Evolutionary conservation across 1,140 invertebrate genomes (phyloP).

Genomic region (Sarcophaga bullata): DNA sequence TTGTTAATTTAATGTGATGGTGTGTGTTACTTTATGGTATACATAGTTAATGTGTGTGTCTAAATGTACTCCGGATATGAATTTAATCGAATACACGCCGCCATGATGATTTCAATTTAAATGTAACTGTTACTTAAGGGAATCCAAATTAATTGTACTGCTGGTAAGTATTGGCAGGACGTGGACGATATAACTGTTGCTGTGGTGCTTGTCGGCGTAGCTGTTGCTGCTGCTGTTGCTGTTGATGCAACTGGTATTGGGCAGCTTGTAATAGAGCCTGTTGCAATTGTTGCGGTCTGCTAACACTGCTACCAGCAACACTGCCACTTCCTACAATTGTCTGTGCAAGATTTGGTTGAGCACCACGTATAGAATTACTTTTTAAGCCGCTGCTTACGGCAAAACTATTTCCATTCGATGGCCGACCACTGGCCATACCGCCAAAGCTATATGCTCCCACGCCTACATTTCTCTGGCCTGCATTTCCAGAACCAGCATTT

Average conservation of each 20-base stretch:
- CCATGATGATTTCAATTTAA: neutral
- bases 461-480: neutral
- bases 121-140: neutral
- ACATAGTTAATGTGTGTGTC: too few species aligned
- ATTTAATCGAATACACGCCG: too few species aligned
- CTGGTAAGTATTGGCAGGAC: slow-evolving; percentile 17
- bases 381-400: neutral
- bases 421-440: slow-evolving; percentile 30
- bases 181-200: slow-evolving; percentile 28
- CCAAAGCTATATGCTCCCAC: slow-evolving; percentile 42
- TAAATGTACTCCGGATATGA: too few species aligned
- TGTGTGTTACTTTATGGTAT: too few species aligned
- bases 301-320: neutral
- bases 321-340: slow-evolving; percentile 10
- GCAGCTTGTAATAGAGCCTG: slow-evolving; percentile 28
- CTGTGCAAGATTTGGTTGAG: neutral
- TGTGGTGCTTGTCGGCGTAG: neutral
- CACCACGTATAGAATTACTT: neutral
- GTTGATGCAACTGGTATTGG: slow-evolving; percentile 24
- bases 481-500: neutral
- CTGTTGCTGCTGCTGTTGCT: slow-evolving; percentile 27
- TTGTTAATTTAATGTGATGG: too few species aligned
- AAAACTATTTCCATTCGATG: slow-evolving; percentile 30
- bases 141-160: slow-evolving; percentile 3
- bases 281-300: slow-evolving; percentile 30